phyloP scores from a whole-genome alignment of 2,113 vertebrate genomes.

The Cyprinodon variegatus region DNA sequence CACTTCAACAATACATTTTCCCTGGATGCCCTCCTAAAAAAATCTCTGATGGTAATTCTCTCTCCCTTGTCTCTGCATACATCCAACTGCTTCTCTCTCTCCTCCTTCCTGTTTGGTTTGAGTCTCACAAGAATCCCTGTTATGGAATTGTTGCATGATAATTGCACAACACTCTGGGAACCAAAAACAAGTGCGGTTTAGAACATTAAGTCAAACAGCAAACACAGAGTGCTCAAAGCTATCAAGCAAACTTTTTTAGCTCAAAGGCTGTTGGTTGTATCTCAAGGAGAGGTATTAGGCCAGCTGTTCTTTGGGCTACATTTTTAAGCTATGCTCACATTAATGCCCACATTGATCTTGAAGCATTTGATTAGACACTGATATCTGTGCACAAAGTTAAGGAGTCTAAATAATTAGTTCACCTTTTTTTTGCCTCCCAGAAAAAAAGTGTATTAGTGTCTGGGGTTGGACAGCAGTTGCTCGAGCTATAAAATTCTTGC shows the following conservation, averaged over 20 bases:
- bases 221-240: background rate
- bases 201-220: conserved; percentile 12
- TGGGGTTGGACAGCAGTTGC: background rate
- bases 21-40: conserved; percentile 46
- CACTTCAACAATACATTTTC: conserved; percentile 52
- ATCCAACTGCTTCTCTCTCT: background rate
- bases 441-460: too few species aligned
- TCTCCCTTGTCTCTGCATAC: conserved; percentile 9
- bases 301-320: background rate
- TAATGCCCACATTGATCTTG: background rate
- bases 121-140: conserved; percentile 51
- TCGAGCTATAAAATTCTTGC: background rate
- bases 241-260: background rate
- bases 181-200: conserved; percentile 1
- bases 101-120: conserved; percentile 23
- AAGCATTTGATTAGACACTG: background rate
- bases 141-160: conserved; percentile 54
- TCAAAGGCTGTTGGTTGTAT: background rate
- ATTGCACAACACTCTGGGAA: conserved; percentile 20
- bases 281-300: conserved; percentile 3
- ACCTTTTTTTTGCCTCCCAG: too few species aligned
- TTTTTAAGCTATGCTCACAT: background rate
- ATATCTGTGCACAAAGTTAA: too few species aligned
- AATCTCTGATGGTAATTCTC: conserved; percentile 57
- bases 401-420: too few species aligned